Evolutionary conservation across 2,888 invertebrate species (phyloP).

Genomic region (Esperia sulphurella): DNA sequence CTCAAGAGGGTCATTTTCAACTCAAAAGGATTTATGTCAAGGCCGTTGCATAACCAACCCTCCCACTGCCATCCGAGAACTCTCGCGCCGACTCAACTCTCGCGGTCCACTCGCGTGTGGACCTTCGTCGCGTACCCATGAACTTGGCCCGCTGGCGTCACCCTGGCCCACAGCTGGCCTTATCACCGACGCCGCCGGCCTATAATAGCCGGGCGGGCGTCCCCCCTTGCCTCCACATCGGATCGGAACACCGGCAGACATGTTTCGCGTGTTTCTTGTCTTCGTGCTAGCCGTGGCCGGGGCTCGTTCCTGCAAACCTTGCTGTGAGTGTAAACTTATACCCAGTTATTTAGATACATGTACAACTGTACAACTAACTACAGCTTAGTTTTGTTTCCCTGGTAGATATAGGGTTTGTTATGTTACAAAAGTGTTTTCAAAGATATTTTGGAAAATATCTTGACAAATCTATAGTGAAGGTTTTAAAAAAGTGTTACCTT

Average conservation of each 20-base stretch:
- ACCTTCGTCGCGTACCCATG: conserved; percentile 68
- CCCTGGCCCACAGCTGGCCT: conserved; percentile 62
- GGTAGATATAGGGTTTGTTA: no score
- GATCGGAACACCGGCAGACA: conserved; percentile 62
- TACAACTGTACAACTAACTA: no score
- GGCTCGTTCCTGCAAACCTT: conserved; percentile 64
- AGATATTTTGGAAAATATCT: no score
- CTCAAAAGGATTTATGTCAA: conserved; percentile 4
- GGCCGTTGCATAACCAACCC: conserved; percentile 10
- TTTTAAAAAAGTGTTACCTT: no score
- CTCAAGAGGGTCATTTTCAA: not conserved
- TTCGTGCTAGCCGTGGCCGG: conserved; percentile 49
- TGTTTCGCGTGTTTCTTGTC: conserved; percentile 63
- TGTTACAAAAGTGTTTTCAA: no score
- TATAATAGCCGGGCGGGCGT: conserved; percentile 76
- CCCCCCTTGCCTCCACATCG: conserved; percentile 68
- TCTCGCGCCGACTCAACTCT: not conserved
- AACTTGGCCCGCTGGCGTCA: conserved; percentile 63
- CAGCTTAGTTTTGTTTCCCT: no score
- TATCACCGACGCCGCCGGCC: conserved; percentile 75
- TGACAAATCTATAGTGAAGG: no score
- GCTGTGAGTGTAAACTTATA: conserved; percentile 68
- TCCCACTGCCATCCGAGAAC: not conserved
- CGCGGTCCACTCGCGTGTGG: conserved; percentile 45
- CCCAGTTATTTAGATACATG: no score